phyloP scores from a whole-genome alignment of 2,797 vertebrate species.

The Sebastes taczanowskii region DNA sequence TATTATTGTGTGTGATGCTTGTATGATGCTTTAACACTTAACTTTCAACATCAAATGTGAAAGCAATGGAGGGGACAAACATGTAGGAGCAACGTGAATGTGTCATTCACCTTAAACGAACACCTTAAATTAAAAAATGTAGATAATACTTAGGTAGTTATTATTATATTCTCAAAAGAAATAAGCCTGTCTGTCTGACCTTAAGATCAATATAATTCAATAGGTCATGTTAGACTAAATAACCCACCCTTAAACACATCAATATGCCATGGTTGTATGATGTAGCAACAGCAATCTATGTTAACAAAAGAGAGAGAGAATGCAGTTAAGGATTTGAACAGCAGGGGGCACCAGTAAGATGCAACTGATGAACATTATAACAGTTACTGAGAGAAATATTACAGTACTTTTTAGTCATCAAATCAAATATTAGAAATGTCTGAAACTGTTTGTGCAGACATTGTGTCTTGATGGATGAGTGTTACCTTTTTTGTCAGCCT shows the following conservation, averaged over 20 bases:
- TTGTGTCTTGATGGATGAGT: neutral
- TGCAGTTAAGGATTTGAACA: slow-evolving; percentile 57
- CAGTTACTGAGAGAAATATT: slow-evolving; percentile 22
- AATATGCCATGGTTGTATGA: slow-evolving; percentile 1
- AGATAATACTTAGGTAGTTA: neutral
- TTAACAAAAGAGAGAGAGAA: neutral
- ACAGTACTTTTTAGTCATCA: slow-evolving; percentile 14
- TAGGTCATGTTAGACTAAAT: slow-evolving; percentile 22
- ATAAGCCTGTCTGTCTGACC: neutral
- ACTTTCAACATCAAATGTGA: neutral
- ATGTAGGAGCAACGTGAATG: neutral
- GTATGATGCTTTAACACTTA: too few species aligned
- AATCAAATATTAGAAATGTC: slow-evolving; percentile 7
- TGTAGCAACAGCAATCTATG: neutral
- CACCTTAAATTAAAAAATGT: neutral
- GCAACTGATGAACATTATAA: slow-evolving; percentile 4
- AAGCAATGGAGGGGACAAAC: neutral
- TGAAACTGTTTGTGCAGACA: neutral
- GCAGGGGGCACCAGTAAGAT: slow-evolving; percentile 78
- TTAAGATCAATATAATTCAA: neutral
- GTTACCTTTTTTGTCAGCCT: neutral
- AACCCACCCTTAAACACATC: slow-evolving; percentile 8
- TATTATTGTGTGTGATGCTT: neutral
- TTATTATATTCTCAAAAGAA: neutral
- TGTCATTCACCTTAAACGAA: neutral